Evolutionary conservation across 2,113 vertebrate species (phyloP), one percentile per base, ranked within the genome.

Genomic region (Serilophus lunatus): DNA sequence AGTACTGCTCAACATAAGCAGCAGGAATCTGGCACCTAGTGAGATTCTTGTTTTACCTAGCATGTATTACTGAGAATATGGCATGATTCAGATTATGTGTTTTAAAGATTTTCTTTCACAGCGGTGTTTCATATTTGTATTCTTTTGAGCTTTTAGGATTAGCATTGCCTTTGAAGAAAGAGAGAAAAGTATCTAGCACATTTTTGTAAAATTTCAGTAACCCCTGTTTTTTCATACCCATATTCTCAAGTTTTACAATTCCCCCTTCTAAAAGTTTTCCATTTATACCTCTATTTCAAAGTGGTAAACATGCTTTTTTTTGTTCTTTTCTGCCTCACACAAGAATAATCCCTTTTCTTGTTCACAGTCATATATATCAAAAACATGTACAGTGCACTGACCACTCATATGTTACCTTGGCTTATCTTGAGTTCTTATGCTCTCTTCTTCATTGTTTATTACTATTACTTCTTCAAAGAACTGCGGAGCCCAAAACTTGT

Each of bases 81-180:
- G 45, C 56, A 25, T 70, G 54, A 82, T 57, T 65, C 53, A 22
- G 15, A 14, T 29, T 49, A 75, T 31, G 38, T 49, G 70, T 88
- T 95, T 92, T 80, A 90, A 94, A 96, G 59, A 76, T 77, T 79
- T 95, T 84, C 78, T 72, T 93, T 80, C 68, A 63, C 59, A 31
- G 5, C 54, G 9, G 20, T 77, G 50, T 80, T 91, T 95, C 42
- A 64, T 91, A 80, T 93, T 90, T 38, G 50, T 89, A 76, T 79
- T 76, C 36, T 86, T 96, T 82, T 86, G 71, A 90, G 66, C 70
- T 91, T 92, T 91, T 25, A 85, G 61, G 42, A 93, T 92, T 95
- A 91, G 6, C 28, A 69, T n/a, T 70, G 50, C 38, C n/a, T 89
- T 70, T 95, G 78, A 95, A 90, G 47, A n/a, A 72, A 77, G 26